phyloP scores from a whole-genome alignment of 2,797 vertebrate species.

The Oreochromis grahami region DNA sequence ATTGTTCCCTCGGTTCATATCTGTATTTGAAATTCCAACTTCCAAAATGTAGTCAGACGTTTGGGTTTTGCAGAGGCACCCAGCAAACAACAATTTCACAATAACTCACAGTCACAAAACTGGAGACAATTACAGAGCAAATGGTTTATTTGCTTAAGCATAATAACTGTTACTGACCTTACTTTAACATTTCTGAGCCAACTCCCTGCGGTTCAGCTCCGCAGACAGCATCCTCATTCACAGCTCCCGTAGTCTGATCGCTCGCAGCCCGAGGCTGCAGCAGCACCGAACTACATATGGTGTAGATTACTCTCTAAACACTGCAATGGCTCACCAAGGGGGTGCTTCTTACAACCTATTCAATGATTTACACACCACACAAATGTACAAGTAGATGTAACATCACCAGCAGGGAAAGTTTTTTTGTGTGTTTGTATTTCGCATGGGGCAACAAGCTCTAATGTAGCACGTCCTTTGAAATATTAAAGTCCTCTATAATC shows the following conservation, averaged over 20 bases:
- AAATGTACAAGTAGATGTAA: neutral
- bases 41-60: neutral
- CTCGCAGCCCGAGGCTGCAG: slow-evolving; percentile 17
- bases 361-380: neutral
- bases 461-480: neutral
- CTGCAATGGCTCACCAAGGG: neutral
- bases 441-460: neutral
- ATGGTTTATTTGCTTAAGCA: neutral
- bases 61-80: neutral
- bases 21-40: neutral
- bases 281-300: slow-evolving; percentile 43
- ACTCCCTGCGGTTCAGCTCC: slow-evolving; percentile 8
- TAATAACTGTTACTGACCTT: slow-evolving; percentile 7
- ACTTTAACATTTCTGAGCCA: slow-evolving; percentile 2
- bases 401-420: neutral
- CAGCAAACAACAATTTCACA: neutral
- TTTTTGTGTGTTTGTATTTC: neutral
- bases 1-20: neutral
- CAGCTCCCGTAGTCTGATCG: slow-evolving; percentile 29
- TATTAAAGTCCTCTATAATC: neutral
- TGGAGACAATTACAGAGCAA: neutral
- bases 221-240: slow-evolving; percentile 8
- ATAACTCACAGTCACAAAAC: neutral
- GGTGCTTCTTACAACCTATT: neutral
- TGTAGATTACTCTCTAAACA: slow-evolving; percentile 50